Conservation (phyloP, 2,113 vertebrate genomes). For the Plecturocebus donacophilus region DNA sequence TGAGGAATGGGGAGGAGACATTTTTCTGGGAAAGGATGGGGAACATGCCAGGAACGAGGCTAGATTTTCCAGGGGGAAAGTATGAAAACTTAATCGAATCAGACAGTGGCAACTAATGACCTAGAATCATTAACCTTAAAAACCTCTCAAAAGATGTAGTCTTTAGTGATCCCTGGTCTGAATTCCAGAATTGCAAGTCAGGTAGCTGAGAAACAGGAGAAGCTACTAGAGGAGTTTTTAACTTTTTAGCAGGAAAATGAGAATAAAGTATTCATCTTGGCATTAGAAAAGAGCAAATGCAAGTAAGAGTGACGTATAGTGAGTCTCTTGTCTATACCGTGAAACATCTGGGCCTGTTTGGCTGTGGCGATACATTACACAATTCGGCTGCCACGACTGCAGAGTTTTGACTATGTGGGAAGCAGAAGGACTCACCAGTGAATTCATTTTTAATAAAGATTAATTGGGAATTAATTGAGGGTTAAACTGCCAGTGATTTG, state of each 20-base stretch:
- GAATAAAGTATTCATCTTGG: slow-evolving; percentile 20
- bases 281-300: neutral
- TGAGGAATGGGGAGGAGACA: slow-evolving; percentile 76
- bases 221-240: neutral
- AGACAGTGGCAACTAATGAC: slow-evolving; percentile 72
- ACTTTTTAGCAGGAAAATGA: neutral
- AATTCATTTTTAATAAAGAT: slow-evolving; percentile 11
- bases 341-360: slow-evolving; percentile 54
- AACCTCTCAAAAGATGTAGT: slow-evolving; percentile 3
- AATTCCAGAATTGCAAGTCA: slow-evolving; percentile 52
- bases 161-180: neutral
- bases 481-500: neutral
- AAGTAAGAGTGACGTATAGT: neutral
- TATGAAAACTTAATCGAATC: slow-evolving; percentile 74
- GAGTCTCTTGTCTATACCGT: neutral
- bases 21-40: slow-evolving; percentile 81
- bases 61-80: slow-evolving; percentile 78
- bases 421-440: neutral
- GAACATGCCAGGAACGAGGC: slow-evolving; percentile 74
- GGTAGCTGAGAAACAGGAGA: slow-evolving; percentile 55
- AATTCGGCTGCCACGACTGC: neutral
- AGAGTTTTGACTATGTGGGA: neutral
- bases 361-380: slow-evolving; percentile 4
- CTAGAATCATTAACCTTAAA: slow-evolving; percentile 61
- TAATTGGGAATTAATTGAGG: slow-evolving; percentile 59